Conservation (phyloP, 2,113 vertebrate genomes). For the Pipra filicauda region DNA sequence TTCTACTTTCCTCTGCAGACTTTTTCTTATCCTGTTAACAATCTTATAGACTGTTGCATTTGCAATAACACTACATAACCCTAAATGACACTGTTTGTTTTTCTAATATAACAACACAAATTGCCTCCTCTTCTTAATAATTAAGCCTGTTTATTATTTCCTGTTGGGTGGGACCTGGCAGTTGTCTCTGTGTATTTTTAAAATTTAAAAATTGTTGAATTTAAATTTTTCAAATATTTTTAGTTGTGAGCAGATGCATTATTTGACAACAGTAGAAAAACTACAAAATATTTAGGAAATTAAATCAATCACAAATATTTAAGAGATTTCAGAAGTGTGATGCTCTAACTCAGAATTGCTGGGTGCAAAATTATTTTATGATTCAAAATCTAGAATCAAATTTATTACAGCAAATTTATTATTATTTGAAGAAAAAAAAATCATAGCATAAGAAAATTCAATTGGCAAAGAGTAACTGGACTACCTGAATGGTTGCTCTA, state of each 20-base stretch:
- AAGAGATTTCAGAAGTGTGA: neutral
- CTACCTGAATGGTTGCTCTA: neutral
- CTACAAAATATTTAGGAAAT: neutral
- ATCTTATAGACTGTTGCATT: neutral
- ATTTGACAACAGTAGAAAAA: neutral
- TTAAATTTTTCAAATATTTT: neutral
- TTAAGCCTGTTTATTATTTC: slow-evolving; percentile 37
- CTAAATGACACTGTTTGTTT: slow-evolving; percentile 17
- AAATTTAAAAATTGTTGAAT: neutral
- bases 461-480: neutral
- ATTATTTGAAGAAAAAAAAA: neutral
- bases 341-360: neutral
- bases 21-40: neutral
- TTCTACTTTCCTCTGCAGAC: neutral
- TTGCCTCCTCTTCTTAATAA: slow-evolving; percentile 5
- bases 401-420: neutral
- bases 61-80: neutral
- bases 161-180: neutral
- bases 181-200: neutral
- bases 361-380: neutral
- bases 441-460: neutral
- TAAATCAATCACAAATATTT: neutral
- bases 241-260: neutral
- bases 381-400: neutral
- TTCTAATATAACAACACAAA: neutral